Evolutionary conservation across 2,888 invertebrate genomes (phyloP), one percentile per base, ranked within the genome.

Genomic region (Strigamia transsilvanica): DNA sequence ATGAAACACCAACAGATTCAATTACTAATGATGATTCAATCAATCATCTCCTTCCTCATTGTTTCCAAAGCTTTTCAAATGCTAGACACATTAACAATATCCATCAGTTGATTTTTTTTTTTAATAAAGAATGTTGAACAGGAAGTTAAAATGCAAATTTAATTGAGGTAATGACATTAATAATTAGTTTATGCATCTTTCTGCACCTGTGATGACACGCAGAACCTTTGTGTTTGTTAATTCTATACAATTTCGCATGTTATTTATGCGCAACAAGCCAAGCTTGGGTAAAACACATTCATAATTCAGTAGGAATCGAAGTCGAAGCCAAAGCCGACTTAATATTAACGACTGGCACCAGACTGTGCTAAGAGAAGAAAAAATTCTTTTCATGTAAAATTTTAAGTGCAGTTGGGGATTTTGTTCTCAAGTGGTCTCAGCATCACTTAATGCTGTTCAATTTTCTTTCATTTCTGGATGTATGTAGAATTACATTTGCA

Each of bases 11-110:
- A 46, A 46, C 46, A 46, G 46, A 46, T 46, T 46, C 46, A 46
- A 46, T 46, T 46, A 46, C 46, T 46, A 46, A 46, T 46, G 46
- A n/a, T n/a, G 46, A 46, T 13, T 46, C n/a, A 46, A 46, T 46
- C 13, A 46, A 46, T 46, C 46, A 46, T 1, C n/a, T 5, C 46
- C n/a, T 46, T 13, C 46, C n/a, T 46, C 46, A 46, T n/a, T 46
- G 46, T 46, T 46, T 46, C 9, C 38, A 38, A 38, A 38, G 38
- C 38, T 38, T 27, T 38, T 38, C 38, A 38, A 38, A 38, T 38
- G 38, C 38, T 38, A 38, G 6, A 38, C 38, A 6, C 38, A 38
- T 38, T 38, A 38, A 38, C 38, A 38, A 38, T 10, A 38, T 7
- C 38, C 38, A 38, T 5, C 10, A 38, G 27, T 27, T 27, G 3